These are phyloP conservation scores for Drosophila takahashii DNA, from an alignment of 1,140 invertebrate species.

Conservation along the genomic window DNA sequence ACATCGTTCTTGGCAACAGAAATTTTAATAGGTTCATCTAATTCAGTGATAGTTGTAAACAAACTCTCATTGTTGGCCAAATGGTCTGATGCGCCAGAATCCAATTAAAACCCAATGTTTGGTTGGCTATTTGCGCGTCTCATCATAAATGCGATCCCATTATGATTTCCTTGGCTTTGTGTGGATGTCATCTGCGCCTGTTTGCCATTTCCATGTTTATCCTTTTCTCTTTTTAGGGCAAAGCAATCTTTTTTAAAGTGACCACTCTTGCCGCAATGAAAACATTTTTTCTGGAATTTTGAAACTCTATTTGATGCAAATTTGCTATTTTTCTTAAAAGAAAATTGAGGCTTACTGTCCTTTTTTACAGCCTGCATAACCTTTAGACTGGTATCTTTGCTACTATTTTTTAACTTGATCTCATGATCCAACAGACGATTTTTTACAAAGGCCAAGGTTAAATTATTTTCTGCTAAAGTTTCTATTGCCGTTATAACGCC, in stretches of 20 bases:
- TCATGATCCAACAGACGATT: slow-evolving; percentile 3
- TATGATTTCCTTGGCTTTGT: background rate
- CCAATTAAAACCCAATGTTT: background rate
- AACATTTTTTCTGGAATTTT: background rate
- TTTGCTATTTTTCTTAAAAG: slow-evolving; percentile 1
- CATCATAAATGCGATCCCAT: background rate
- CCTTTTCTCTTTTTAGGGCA: background rate
- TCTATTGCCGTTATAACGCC: no score
- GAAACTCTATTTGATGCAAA: background rate
- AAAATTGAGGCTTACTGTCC: background rate
- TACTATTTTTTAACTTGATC: background rate
- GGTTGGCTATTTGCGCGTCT: background rate
- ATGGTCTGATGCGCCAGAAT: slow-evolving; percentile 1
- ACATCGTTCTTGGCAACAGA: background rate
- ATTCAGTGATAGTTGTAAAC: background rate
- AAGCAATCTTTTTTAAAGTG: slow-evolving; percentile 47
- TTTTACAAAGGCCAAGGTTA: slow-evolving; percentile 3
- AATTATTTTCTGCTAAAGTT: background rate
- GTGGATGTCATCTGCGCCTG: background rate
- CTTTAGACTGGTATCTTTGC: slow-evolving; percentile 3
- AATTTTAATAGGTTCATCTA: background rate
- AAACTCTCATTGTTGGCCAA: background rate
- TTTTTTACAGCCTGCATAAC: slow-evolving; percentile 3
- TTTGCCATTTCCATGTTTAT: slow-evolving; percentile 2
- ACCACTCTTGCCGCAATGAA: background rate